Evolutionary conservation across 2,888 invertebrate genomes (phyloP).

Genomic region (Andrena fulva): DNA sequence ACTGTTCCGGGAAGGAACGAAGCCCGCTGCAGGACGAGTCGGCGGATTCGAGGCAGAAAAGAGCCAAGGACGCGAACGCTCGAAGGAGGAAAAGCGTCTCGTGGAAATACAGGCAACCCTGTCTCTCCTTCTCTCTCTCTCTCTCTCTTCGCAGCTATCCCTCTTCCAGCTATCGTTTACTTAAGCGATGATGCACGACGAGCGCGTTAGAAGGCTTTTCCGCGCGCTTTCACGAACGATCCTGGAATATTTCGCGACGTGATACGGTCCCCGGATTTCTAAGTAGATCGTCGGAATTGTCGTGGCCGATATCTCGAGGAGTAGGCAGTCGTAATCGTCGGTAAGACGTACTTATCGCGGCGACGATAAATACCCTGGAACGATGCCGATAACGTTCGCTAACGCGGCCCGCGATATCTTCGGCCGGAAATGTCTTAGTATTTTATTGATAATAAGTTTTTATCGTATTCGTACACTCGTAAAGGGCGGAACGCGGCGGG

Average conservation of each 20-base stretch:
- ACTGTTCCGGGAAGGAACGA: conserved; percentile 63
- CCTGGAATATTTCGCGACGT: conserved; percentile 8
- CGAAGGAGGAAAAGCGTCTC: background rate
- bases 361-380: conserved; percentile 58
- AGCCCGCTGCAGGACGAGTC: conserved; percentile 33
- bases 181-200: conserved; percentile 40
- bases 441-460: conserved; percentile 67
- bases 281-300: conserved; percentile 25
- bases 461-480: conserved; percentile 56
- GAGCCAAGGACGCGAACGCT: background rate
- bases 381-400: conserved; percentile 63
- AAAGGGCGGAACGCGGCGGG: conserved; percentile 40
- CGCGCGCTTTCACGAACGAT: conserved; percentile 1
- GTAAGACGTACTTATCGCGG: conserved; percentile 46
- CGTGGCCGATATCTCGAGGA: conserved; percentile 37
- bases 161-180: conserved; percentile 20
- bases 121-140: background rate
- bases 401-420: conserved; percentile 40
- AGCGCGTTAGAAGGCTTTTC: background rate
- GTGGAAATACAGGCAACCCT: conserved; percentile 18
- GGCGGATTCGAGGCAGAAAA: conserved; percentile 1
- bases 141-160: background rate
- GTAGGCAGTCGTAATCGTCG: conserved; percentile 43
- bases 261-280: conserved; percentile 9
- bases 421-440: conserved; percentile 46